Base-by-base conservation (phyloP, 1,140 invertebrate genomes). In the Drosophila rhopaloa region DNA sequence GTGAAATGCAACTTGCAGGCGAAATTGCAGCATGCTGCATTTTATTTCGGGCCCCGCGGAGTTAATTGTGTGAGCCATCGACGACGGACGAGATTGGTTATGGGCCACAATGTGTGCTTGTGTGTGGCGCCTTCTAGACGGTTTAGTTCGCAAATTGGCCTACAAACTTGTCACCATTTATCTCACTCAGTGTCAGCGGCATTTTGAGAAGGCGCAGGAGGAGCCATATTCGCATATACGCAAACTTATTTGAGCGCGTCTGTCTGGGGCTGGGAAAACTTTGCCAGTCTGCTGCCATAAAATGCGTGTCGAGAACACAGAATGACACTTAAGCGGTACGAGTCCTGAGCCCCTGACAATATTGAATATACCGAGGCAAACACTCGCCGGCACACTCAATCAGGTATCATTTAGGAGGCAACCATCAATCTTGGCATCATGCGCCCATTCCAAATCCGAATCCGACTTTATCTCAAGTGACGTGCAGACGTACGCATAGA, bases 151-250 rank as follows among this genome's bases (percentile, higher is more conserved):
- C 76, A 88, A 88, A 88, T 88, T 88, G 83, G 83, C 83, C 83
- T 88, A 89, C 79, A 88, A 88, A 88, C 83, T 88, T 88, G 83
- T 88, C 84, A 74, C 79, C 84, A 88, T 88, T 88, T 88, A 88
- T 88, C 83, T 83, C 84, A 88, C 83, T 88, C 83, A 86, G 71
- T 79, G 83, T 88, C 83, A 88, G 67, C 66, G 57, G 66, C 82
- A 86, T 70, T 50, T 56, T 44, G 16, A 47, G 24, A 40, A 14
- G 8, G 10, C 5, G 35, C 8, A 35, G 40, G n/a, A 14, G 24
- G 27, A 27, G 29, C 44, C 59, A 16, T 16, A 32, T 35, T n/a
- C 27, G 29, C 29, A 32, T 27, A 51, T 35, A 51, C 8, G 32
- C 51, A 57, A 76, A 70, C 58, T 76, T 76, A 46, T 78, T 56